Conservation (phyloP, 2,113 vertebrate genomes). For the Oryzias curvinotus region DNA sequence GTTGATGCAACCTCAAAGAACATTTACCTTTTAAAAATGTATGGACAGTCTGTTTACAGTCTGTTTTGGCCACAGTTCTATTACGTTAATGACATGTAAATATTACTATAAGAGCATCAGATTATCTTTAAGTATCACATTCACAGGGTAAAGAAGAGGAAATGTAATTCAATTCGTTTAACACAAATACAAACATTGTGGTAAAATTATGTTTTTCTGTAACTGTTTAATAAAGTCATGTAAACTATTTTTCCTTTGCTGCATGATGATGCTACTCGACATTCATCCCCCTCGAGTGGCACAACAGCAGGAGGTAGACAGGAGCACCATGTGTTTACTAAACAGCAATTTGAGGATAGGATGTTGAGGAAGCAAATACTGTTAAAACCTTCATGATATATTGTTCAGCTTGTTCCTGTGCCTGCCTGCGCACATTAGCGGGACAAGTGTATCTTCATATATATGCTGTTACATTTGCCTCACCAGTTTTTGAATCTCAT, state of each 20-base stretch:
- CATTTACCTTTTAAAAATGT: no score
- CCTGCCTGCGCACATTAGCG: slow-evolving; percentile 5
- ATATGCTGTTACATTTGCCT: slow-evolving; percentile 48
- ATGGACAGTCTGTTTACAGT: no score
- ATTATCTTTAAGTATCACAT: no score
- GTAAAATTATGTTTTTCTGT: slow-evolving; percentile 17
- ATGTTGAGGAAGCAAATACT: slow-evolving; percentile 21
- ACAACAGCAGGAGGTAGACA: slow-evolving; percentile 26
- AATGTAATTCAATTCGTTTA: no score
- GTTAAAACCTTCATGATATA: slow-evolving; percentile 29
- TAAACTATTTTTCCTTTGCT: slow-evolving; percentile 27
- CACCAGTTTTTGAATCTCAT: slow-evolving; percentile 87
- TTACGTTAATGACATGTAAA: no score
- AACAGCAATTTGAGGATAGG: slow-evolving; percentile 33
- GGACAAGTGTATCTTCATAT: not conserved
- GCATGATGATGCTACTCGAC: slow-evolving; percentile 38
- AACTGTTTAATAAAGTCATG: slow-evolving; percentile 31
- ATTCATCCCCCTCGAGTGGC: slow-evolving; percentile 30
- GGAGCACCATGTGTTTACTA: slow-evolving; percentile 38
- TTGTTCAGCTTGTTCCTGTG: not conserved
- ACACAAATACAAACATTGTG: no score
- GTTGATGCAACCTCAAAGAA: no score
- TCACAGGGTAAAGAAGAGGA: no score
- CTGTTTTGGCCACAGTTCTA: no score
- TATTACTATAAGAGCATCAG: no score